Conservation (phyloP, 2,113 vertebrate species). For the Archilochus colubris region DNA sequence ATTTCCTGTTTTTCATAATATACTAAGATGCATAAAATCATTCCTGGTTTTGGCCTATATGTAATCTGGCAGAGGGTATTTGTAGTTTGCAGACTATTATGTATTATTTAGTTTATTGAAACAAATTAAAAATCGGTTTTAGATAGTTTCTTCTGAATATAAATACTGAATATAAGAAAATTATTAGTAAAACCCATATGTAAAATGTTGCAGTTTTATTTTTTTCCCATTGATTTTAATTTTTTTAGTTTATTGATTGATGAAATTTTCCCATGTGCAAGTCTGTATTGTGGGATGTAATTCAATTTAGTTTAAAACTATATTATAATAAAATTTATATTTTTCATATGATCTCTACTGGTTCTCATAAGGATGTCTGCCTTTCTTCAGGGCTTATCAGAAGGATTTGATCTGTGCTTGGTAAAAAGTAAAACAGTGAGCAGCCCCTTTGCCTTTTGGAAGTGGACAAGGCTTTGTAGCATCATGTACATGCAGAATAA, state of each 20-base stretch:
- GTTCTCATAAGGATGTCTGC: background rate
- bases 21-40: background rate
- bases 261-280: background rate
- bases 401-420: background rate
- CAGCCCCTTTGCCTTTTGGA: background rate
- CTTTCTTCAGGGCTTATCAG: background rate
- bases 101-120: background rate
- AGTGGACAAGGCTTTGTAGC: background rate
- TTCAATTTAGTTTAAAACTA: background rate
- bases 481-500: background rate
- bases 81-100: background rate
- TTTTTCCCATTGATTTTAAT: background rate
- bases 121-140: background rate
- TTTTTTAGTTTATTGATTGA: background rate
- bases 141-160: background rate
- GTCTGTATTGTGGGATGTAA: background rate
- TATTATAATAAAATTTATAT: background rate
- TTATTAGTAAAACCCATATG: background rate
- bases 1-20: background rate
- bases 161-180: background rate
- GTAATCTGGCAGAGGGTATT: background rate
- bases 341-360: fast-evolving
- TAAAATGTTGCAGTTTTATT: background rate
- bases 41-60: background rate
- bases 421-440: background rate